Conservation (phyloP, 2,888 invertebrate species). For the Bimastos eiseni region DNA sequence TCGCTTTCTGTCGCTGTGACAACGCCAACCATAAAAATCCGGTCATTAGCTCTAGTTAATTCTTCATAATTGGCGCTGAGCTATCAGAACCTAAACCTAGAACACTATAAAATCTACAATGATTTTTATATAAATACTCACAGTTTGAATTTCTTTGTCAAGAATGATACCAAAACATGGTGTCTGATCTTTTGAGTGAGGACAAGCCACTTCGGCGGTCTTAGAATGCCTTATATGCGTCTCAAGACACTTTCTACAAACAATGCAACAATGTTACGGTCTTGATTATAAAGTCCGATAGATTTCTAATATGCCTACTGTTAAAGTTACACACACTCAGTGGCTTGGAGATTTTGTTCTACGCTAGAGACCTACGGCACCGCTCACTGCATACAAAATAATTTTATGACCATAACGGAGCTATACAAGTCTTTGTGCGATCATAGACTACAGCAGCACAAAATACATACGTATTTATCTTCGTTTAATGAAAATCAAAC, state of each 20-base stretch:
- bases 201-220: not conserved
- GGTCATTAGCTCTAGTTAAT: not conserved
- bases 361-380: no score
- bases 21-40: no score
- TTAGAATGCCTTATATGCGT: not conserved
- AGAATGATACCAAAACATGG: not conserved
- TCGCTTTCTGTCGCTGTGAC: no score
- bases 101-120: no score
- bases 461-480: no score
- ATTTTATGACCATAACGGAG: not conserved
- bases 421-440: not conserved
- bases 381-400: no score
- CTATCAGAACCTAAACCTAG: not conserved
- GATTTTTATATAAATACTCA: not conserved
- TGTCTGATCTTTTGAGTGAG: not conserved
- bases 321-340: no score
- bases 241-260: not conserved
- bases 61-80: not conserved
- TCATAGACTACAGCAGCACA: not conserved
- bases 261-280: not conserved
- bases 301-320: no score
- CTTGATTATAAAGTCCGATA: no score
- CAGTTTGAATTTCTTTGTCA: conserved; percentile 18
- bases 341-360: no score
- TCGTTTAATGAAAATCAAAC: no score